Conservation (phyloP, 2,113 vertebrate genomes). For the Epinephelus lanceolatus region DNA sequence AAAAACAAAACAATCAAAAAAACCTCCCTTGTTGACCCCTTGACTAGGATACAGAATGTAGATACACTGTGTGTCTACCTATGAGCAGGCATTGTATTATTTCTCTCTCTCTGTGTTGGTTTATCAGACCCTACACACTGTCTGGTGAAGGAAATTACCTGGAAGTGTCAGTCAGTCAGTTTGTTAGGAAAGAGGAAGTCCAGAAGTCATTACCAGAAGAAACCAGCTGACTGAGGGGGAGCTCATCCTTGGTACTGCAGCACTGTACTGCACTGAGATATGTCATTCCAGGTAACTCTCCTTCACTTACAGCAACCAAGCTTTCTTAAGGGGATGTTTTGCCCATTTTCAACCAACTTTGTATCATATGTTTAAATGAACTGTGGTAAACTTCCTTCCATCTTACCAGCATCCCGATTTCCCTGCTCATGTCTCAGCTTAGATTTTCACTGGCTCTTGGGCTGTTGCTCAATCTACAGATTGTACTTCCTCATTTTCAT, state of each 20-base stretch:
- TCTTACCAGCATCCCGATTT: too few relatives aligned
- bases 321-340: too few relatives aligned
- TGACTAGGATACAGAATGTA: not conserved
- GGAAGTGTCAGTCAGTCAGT: conserved; percentile 28
- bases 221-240: not conserved
- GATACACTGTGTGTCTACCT: not conserved
- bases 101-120: not conserved
- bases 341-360: too few relatives aligned
- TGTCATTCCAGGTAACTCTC: not conserved
- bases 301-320: too few relatives aligned
- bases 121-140: not conserved
- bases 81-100: not conserved
- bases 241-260: not conserved
- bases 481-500: too few relatives aligned
- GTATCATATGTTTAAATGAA: too few relatives aligned
- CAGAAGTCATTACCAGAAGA: not conserved
- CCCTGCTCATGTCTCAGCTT: too few relatives aligned
- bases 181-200: not conserved
- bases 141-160: conserved; percentile 6
- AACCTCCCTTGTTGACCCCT: not conserved
- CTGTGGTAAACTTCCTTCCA: too few relatives aligned
- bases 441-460: too few relatives aligned
- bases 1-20: not conserved
- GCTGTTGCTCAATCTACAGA: too few relatives aligned
- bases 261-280: not conserved